A percentile compares a stretch with the other conserved stretches of the same genome.
Evolutionary conservation across 2,888 invertebrate genomes (phyloP).

Genomic region (Pemphredon lugubris): DNA sequence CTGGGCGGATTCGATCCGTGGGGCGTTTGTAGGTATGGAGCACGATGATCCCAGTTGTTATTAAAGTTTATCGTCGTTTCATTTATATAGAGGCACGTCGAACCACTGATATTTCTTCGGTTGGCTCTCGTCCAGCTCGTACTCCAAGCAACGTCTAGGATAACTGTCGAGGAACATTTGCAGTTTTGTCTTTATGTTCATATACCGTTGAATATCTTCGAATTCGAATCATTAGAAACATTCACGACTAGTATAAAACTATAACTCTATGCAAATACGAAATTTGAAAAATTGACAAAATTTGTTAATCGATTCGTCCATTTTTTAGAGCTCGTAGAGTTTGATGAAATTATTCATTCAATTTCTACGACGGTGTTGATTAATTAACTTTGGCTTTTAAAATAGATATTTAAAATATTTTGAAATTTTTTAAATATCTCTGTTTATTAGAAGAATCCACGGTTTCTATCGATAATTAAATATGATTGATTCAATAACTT

Average conservation of each 20-base stretch:
- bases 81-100: constrained; percentile 72
- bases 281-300: no score
- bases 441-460: no score
- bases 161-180: constrained; percentile 62
- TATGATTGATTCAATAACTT: no score
- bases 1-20: constrained; percentile 6
- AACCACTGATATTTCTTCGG: constrained; percentile 76
- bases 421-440: no score
- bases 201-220: neutral
- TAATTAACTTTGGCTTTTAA: no score
- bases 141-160: constrained; percentile 74
- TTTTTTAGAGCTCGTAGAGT: no score
- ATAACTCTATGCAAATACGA: no score
- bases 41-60: constrained; percentile 9
- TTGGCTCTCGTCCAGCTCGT: constrained; percentile 74
- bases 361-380: no score
- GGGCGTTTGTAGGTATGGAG: constrained; percentile 6
- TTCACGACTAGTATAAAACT: neutral
- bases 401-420: no score
- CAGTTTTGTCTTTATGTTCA: constrained; percentile 28
- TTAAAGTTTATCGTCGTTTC: constrained; percentile 14
- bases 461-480: no score
- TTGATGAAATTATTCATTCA: no score
- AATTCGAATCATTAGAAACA: neutral
- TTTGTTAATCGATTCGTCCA: no score